Evolutionary conservation across 2,797 vertebrate genomes (phyloP).

Genomic region (Protosalanx chinensis): DNA sequence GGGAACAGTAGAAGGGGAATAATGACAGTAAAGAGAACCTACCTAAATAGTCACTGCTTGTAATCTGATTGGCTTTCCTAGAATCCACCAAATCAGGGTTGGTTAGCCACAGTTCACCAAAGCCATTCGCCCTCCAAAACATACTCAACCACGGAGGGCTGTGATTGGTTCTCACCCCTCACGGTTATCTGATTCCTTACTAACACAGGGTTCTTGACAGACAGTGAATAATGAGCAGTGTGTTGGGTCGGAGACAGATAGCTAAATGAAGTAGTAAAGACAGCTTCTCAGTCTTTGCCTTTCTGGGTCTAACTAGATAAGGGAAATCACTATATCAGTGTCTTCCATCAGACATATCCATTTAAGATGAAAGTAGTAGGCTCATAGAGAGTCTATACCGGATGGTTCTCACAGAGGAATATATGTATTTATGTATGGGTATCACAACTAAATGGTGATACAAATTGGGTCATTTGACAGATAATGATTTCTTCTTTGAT

Average conservation of each 20-base stretch:
- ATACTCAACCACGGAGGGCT: neutral
- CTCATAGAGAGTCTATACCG: constrained; percentile 47
- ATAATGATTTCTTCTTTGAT: neutral
- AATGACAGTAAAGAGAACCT: too few relatives aligned
- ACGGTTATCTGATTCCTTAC: constrained; percentile 24
- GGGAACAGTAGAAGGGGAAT: too few relatives aligned
- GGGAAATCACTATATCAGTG: constrained; percentile 83
- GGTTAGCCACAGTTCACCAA: neutral
- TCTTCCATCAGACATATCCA: constrained; percentile 81
- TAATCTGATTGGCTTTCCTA: neutral
- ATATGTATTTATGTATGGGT: neutral
- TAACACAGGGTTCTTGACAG: constrained; percentile 38
- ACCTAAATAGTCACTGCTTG: too few relatives aligned
- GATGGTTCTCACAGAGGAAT: constrained; percentile 13
- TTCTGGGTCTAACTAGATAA: constrained; percentile 75
- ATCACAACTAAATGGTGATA: neutral
- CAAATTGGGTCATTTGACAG: neutral
- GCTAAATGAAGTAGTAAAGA: constrained; percentile 67
- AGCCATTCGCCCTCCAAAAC: neutral
- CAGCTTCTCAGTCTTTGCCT: constrained; percentile 60
- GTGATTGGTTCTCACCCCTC: neutral
- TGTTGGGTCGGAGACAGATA: constrained; percentile 77
- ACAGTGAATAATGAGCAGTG: constrained; percentile 81
- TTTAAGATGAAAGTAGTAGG: constrained; percentile 84
- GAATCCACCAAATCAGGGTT: neutral